Evolutionary conservation across 2,888 invertebrate genomes (phyloP), one percentile per base, ranked within the genome.

Genomic region (Tridacna crocea): DNA sequence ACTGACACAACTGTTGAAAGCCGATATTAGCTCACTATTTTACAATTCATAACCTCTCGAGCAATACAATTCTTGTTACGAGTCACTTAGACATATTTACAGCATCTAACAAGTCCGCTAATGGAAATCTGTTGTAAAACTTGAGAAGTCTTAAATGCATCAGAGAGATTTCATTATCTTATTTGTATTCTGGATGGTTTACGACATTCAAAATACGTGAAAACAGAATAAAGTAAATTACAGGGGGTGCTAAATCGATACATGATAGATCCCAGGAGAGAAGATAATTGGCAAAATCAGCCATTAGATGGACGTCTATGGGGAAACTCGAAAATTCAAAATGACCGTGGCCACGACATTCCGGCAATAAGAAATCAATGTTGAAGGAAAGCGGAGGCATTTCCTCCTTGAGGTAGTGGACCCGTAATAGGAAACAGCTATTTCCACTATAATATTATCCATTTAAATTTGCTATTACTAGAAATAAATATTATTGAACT

Each of bases 71-170:
- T 48, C 51, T 22, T 70, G 70, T 70, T 51, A 70, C 70, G 70
- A 70, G 70, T 36, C 51, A 19, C 15, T 70, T 17, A 70, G 70
- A 70, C 26, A 51, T 51, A 22, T 48, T 70, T 70, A 70, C 51
- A 15, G 26, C 24, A n/a, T n/a, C 70, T 51, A 70, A 70, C 70
- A 75, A 65, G 75, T 22, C 24, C 47, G 65, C 80, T 85, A 85
- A 85, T 85, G 85, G 83, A 79, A 83, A 76, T 74, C 36, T 79
- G 83, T 61, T 85, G 85, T 85, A 73, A 84, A 76, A 76, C 75
- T 24, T 17, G 46, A 63, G 70, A 75, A 68, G 70, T 51, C 66
- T 84, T 66, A 55, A 74, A 76, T 27, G 80, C 81, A 60, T 79
- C 24, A 51, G 27, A 79, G 80, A 76, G 68, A 73, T 58, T 46